Conservation (phyloP, 2,888 invertebrate species). For the Amblyteles armatorius region DNA sequence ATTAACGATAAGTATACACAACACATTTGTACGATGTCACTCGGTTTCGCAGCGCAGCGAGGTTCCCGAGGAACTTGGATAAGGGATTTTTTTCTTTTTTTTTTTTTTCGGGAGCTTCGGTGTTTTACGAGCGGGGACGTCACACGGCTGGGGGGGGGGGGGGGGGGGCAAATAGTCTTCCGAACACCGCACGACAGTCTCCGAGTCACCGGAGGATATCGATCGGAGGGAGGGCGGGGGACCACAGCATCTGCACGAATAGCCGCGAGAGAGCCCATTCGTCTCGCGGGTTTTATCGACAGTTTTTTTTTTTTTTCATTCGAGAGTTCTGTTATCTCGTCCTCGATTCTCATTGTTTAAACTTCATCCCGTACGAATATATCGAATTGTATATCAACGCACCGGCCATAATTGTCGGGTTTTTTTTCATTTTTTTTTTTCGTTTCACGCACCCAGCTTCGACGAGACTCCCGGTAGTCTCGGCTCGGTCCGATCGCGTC, state of each 20-base stretch:
- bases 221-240: constrained; percentile 36
- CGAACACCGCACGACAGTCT: constrained; percentile 48
- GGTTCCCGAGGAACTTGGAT: constrained; percentile 73
- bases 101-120: constrained; percentile 11
- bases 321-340: constrained; percentile 71
- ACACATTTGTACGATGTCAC: constrained; percentile 84
- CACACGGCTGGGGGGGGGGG: constrained; percentile 54
- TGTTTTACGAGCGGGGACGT: constrained; percentile 16
- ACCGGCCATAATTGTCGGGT: constrained; percentile 50
- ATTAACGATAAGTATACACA: constrained; percentile 84
- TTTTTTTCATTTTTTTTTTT: neutral
- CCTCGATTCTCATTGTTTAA: constrained; percentile 52
- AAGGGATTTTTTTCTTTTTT: constrained; percentile 31
- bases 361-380: constrained; percentile 44
- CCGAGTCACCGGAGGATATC: constrained; percentile 27
- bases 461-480: constrained; percentile 26
- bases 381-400: constrained; percentile 43
- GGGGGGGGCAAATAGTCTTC: constrained; percentile 38
- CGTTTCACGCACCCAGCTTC: constrained; percentile 14
- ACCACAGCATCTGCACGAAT: constrained; percentile 31
- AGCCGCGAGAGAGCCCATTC: constrained; percentile 66
- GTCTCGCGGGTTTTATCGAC: constrained; percentile 62
- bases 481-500: constrained; percentile 25
- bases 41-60: constrained; percentile 76
- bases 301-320: constrained; percentile 19